Percentiles rank a stretch among this genome's conserved stretches.
phyloP scores from a whole-genome alignment of 2,888 invertebrate genomes.

The Labia minor region DNA sequence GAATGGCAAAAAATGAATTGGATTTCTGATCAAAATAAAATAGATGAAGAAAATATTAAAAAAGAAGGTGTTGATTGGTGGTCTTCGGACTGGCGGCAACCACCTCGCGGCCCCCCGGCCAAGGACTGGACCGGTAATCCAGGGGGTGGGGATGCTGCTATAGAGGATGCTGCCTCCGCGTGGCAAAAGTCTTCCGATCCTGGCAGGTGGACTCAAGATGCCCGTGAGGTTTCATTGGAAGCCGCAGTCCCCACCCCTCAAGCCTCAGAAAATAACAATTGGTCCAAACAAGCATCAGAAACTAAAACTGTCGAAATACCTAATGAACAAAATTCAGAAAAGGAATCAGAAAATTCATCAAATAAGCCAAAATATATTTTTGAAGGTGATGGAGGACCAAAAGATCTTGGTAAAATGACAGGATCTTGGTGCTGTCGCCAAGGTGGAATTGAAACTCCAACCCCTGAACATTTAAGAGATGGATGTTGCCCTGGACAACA shows the following conservation, averaged over 20 bases:
- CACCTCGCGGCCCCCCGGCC: slow-evolving; percentile 13
- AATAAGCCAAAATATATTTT: slow-evolving; percentile 38
- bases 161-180: slow-evolving; percentile 3
- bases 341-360: background rate
- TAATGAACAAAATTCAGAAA: slow-evolving; percentile 31
- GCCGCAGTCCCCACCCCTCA: background rate
- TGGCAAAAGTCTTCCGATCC: background rate
- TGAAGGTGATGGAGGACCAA: slow-evolving; percentile 59
- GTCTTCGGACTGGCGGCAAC: background rate
- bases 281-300: background rate
- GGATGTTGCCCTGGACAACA: slow-evolving; percentile 62
- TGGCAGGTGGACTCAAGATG: slow-evolving; percentile 5
- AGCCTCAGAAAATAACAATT: background rate
- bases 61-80: background rate
- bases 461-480: slow-evolving; percentile 59
- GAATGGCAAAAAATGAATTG: background rate
- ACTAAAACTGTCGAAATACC: slow-evolving; percentile 35
- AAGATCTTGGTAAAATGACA: slow-evolving; percentile 46
- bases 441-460: slow-evolving; percentile 60
- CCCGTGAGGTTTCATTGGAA: background rate
- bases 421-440: slow-evolving; percentile 65
- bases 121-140: slow-evolving; percentile 5
- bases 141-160: slow-evolving; percentile 13
- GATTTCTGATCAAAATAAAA: background rate
- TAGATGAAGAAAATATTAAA: background rate